phyloP scores from a whole-genome alignment of 2,888 invertebrate species.

The Pristionchus maxplancki region DNA sequence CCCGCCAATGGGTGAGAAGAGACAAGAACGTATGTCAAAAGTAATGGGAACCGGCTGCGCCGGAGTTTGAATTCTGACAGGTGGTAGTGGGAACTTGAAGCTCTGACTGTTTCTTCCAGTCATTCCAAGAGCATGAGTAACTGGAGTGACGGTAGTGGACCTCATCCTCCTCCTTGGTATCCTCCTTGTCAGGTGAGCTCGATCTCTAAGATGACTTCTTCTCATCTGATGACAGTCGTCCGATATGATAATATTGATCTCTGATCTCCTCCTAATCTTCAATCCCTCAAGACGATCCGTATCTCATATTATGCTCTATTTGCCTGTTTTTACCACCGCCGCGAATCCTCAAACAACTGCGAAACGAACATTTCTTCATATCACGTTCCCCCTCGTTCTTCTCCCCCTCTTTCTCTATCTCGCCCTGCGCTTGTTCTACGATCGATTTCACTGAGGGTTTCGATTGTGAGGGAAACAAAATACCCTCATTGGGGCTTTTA shows the following conservation, averaged over 20 bases:
- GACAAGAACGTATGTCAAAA: constrained; percentile 2
- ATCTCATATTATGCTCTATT: constrained; percentile 36
- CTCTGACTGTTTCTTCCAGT: neutral
- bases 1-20: neutral
- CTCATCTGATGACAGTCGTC: no score
- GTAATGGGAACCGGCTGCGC: constrained; percentile 2
- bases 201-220: neutral
- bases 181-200: no score
- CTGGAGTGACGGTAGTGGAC: neutral
- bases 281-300: neutral
- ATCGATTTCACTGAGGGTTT: constrained; percentile 11
- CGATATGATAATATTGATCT: neutral
- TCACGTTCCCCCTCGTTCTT: neutral
- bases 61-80: constrained; percentile 32
- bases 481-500: no score
- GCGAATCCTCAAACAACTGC: constrained; percentile 37
- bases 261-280: neutral
- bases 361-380: constrained; percentile 37
- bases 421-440: neutral
- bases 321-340: constrained; percentile 14
- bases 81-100: neutral
- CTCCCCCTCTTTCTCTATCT: neutral
- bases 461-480: neutral
- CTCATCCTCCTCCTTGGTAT: neutral
- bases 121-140: neutral